phyloP scores from a whole-genome alignment of 2,797 vertebrate genomes.

The Myotis myotis region DNA sequence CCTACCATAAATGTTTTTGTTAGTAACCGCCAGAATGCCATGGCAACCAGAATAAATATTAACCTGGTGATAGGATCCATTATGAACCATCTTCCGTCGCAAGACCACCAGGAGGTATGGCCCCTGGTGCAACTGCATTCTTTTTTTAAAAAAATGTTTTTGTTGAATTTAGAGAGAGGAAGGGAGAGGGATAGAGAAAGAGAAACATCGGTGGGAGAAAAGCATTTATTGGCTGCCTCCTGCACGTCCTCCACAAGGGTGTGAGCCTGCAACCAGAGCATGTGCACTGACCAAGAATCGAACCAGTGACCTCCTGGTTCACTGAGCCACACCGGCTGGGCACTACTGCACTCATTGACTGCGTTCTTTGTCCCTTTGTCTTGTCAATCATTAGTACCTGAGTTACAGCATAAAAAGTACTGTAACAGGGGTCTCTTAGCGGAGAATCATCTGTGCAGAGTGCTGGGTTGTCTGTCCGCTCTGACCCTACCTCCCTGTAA shows the following conservation, averaged over 20 bases:
- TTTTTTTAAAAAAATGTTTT: background rate
- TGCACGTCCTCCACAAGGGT: too few relatives aligned
- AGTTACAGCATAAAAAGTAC: background rate
- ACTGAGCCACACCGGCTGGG: background rate
- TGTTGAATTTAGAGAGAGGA: too few relatives aligned
- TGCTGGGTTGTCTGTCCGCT: background rate
- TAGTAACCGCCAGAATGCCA: background rate
- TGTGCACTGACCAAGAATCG: too few relatives aligned
- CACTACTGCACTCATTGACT: background rate
- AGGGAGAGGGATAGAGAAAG: too few relatives aligned
- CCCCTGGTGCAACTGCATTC: background rate
- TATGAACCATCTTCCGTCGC: background rate
- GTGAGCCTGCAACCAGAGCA: too few relatives aligned
- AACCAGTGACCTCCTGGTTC: too few relatives aligned
- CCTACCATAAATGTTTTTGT: background rate
- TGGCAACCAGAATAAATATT: background rate
- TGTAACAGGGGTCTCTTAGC: background rate
- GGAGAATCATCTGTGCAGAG: background rate
- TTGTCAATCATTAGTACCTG: background rate
- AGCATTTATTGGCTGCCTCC: too few relatives aligned
- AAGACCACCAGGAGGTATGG: background rate
- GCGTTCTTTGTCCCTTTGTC: background rate
- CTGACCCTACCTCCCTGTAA: background rate
- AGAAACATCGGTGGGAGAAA: too few relatives aligned
- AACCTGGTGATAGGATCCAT: background rate